Evolutionary conservation across 2,113 vertebrate genomes (phyloP), one percentile per base, ranked within the genome.

Genomic region (Oreochromis aureus): DNA sequence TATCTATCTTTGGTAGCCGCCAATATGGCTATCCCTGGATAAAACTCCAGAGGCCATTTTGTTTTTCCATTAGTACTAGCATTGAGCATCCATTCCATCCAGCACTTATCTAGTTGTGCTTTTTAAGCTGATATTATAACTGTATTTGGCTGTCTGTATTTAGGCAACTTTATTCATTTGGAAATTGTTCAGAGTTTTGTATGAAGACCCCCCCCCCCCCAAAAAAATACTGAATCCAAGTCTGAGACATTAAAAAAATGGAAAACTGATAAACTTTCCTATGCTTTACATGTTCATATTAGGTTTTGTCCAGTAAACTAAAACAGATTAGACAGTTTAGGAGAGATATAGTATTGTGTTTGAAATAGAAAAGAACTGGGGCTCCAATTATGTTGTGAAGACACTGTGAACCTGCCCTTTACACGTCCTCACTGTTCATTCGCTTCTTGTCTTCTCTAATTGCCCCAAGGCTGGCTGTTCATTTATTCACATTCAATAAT

Each of bases 401-500:
- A 83, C 51, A 82, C 39, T 15, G 55, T 41, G 55, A 91, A 91
- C 80, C 76, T 92, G 91, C 87, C 91, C 87, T 94, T 91, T 92
- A 82, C 58, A 80, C 63, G 34, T 81, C 81, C 27, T 80, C 51
- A 1, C 80, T 59, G 83, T 61, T 92, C 83, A 46, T 84, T 81
- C 10, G 2, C 51, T 34, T 90, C 82, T 86, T 82, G 86, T 88
- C 84, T 84, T 73, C 76, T 88, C 66, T 94, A 93, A 93, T 94
- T 95, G 92, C 86, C 59, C 44, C 4, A 55, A 89, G 61, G 16
- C 53, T 24, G 79, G 16, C 84, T 85, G 82, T 88, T 90, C 59
- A 76, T 90, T 88, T 87, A 87, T 91, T 91, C 89, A 55, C 44
- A 59, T 88, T 87, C 83, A 59, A 90, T 90, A 93, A 92, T 91